phyloP scores from a whole-genome alignment of 92 coral and sea anemone species.

The Parazoanthus darwini region DNA sequence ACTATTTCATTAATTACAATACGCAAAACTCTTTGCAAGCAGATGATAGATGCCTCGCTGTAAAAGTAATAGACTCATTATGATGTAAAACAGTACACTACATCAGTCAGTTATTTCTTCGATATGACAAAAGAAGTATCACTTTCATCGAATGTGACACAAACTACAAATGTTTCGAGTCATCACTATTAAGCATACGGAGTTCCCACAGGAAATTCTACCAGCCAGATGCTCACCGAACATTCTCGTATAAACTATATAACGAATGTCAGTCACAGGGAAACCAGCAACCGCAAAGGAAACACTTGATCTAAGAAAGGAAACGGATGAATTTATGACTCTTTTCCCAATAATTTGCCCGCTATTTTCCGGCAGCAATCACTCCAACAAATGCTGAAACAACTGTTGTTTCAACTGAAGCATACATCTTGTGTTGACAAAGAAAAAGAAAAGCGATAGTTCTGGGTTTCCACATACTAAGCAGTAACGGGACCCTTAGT shows the following conservation, averaged over 20 bases:
- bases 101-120: background rate
- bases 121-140: background rate
- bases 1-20: background rate
- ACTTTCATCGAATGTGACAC: background rate
- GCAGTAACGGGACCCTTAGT: background rate
- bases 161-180: background rate
- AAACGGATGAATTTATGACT: background rate
- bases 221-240: conserved; percentile 16
- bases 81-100: background rate
- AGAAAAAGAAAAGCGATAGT: background rate
- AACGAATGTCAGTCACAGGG: background rate
- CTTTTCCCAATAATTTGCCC: background rate
- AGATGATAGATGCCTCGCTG: background rate
- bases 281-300: conserved; percentile 15
- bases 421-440: background rate
- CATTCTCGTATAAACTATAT: background rate
- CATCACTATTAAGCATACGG: background rate
- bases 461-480: background rate
- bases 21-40: background rate
- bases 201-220: conserved; percentile 1
- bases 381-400: background rate
- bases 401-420: background rate
- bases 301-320: background rate
- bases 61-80: background rate
- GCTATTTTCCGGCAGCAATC: background rate